Evolutionary conservation across 2,888 invertebrate species (phyloP).

Genomic region (Eurois occulta): DNA sequence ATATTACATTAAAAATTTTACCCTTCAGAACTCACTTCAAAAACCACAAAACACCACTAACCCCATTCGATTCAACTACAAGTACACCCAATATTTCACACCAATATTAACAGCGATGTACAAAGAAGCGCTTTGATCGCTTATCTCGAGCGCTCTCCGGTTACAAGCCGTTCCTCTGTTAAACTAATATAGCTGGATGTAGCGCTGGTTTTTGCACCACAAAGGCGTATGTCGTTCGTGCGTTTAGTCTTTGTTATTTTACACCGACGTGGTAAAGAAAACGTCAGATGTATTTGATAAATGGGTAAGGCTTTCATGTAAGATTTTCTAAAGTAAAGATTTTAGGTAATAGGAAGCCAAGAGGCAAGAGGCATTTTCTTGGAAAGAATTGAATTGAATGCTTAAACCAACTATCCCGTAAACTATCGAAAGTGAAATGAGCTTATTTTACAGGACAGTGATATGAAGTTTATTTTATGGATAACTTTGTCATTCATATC

Average conservation of each 20-base stretch:
- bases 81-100: conserved; percentile 50
- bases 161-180: conserved; percentile 61
- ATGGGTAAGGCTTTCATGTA: conserved; percentile 38
- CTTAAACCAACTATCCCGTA: not conserved
- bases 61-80: conserved; percentile 13
- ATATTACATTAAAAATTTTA: too few relatives aligned
- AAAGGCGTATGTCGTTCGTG: conserved; percentile 59
- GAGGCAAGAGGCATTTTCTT: conserved; percentile 35
- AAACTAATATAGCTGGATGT: conserved; percentile 64
- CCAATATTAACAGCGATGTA: conserved; percentile 53
- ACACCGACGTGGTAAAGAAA: conserved; percentile 52
- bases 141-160: conserved; percentile 60
- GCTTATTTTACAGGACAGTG: not conserved
- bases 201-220: conserved; percentile 57
- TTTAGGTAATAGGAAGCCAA: conserved; percentile 42
- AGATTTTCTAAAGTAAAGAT: conserved; percentile 37
- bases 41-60: conserved; percentile 2
- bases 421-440: not conserved
- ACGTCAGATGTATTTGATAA: conserved; percentile 57
- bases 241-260: conserved; percentile 60
- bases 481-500: not conserved
- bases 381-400: conserved; percentile 6
- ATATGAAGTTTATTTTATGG: not conserved
- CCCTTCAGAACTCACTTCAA: too few relatives aligned
- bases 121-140: conserved; percentile 64